Base-by-base conservation (phyloP, 2,888 invertebrate genomes). In the Chrysolina haemoptera region DNA sequence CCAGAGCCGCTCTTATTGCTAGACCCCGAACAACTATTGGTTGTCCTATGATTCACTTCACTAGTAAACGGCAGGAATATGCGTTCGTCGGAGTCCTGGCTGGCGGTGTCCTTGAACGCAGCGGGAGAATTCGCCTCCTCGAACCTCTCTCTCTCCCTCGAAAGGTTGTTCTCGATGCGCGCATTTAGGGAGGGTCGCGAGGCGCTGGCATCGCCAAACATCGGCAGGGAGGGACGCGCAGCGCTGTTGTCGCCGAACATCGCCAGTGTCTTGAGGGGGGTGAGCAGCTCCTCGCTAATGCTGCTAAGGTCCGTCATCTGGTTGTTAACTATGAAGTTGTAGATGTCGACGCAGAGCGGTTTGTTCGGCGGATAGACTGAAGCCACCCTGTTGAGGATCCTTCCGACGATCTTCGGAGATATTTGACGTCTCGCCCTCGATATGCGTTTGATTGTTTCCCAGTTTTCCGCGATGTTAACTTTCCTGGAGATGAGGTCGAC, bases 401-500 rank as follows among this genome's bases (percentile, higher is more conserved):
- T 71, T 3, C 48, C 59, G 5, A 71, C 76, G 18, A 78, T 68
- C 1, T 70, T 65, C 4, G 63, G 65, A 3, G 76, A 46, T 10
- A 81, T 73, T 41, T 73, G 68, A n/a, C 76, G 71, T 6, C 71
- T 74, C 1, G 68, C 75, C 8, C 70, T 65, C 8, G 72, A 63
- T 1, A 80, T 71, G 16, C 70, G 70, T 22, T 78, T 76, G 10
- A 79, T 75, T 14, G 75, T 66, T 40, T 78, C 76, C 81, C 81
- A 81, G 22, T 77, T 70, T 9, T 70, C 68, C 0, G 55, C 35
- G 14, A 81, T 16, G 46, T 77, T 67, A 1, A 35, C 11, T 20
- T 69, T 70, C 10, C 66, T 50, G 11, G 74, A 71, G 14, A 77
- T 50, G 2, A 79, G n/a, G 14, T 77, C 76, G 53, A 79, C 46